Evolutionary conservation across 2,797 vertebrate species (phyloP).

Genomic region (Labroides dimidiatus): DNA sequence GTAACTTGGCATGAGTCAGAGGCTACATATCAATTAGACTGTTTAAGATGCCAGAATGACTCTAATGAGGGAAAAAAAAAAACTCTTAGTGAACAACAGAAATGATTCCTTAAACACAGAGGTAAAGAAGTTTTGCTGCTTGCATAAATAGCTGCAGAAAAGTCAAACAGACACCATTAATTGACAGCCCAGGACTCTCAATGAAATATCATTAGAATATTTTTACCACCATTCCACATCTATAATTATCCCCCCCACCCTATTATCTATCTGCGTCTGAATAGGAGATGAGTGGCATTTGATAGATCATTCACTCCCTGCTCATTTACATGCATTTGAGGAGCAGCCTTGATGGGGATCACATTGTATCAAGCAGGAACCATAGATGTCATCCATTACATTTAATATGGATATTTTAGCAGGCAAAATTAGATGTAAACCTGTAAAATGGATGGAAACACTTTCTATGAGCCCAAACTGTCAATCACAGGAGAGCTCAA

Average conservation of each 20-base stretch:
- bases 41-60: conserved; percentile 62
- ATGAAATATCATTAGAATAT: conserved; percentile 76
- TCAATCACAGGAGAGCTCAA: conserved; percentile 36
- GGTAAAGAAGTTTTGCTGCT: conserved; percentile 53
- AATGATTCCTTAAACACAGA: conserved; percentile 53
- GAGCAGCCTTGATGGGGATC: conserved; percentile 62
- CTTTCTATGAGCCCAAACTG: conserved; percentile 25
- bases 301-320: conserved; percentile 73
- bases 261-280: conserved; percentile 76
- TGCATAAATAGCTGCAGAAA: conserved; percentile 71
- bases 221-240: conserved; percentile 65
- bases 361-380: conserved; percentile 51
- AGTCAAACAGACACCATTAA: conserved; percentile 71
- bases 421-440: conserved; percentile 31
- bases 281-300: conserved; percentile 77
- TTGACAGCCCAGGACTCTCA: conserved; percentile 69
- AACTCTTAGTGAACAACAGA: conserved; percentile 55
- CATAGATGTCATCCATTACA: conserved; percentile 43
- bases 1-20: conserved; percentile 60
- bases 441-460: conserved; percentile 24
- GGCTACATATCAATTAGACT: conserved; percentile 73
- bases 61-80: conserved; percentile 56
- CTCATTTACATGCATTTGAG: conserved; percentile 76
- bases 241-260: conserved; percentile 70
- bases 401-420: conserved; percentile 51